These are phyloP conservation scores for Rapana venosa DNA, from an alignment of 2,888 invertebrate species.

Conservation along the genomic window DNA sequence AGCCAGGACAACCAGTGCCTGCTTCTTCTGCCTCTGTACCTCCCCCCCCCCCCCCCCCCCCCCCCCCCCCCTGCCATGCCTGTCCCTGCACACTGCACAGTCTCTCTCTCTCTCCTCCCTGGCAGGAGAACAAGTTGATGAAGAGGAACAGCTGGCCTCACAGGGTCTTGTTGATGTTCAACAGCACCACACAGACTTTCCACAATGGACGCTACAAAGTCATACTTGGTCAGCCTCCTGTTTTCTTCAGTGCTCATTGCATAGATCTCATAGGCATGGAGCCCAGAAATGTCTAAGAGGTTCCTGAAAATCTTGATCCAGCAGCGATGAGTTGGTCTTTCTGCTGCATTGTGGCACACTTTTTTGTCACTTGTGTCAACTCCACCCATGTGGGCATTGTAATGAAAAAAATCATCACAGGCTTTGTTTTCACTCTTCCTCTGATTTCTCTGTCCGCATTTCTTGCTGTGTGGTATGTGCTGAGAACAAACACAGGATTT, in stretches of 20 bases:
- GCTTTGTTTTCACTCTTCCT: conserved; percentile 14
- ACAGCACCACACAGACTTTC: neutral
- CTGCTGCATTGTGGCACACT: conserved; percentile 35
- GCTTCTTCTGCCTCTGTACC: too few relatives aligned
- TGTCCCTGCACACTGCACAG: too few relatives aligned
- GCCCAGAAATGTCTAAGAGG: too few relatives aligned
- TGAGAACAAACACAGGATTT: too few relatives aligned
- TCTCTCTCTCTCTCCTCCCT: too few relatives aligned
- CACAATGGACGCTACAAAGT: neutral
- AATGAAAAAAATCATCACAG: conserved; percentile 19
- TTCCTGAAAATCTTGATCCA: conserved; percentile 47
- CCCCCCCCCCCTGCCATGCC: too few relatives aligned
- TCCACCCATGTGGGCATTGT: conserved; percentile 43
- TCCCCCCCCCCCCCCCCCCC: too few relatives aligned
- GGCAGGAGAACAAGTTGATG: too few relatives aligned
- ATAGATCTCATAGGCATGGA: too few relatives aligned
- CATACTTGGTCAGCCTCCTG: neutral
- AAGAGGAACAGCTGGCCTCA: neutral
- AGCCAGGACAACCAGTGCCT: too few relatives aligned
- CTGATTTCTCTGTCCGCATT: conserved; percentile 3
- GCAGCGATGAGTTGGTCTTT: conserved; percentile 31
- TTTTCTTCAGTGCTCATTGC: too few relatives aligned
- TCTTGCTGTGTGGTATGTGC: conserved; percentile 30
- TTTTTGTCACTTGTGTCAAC: conserved; percentile 37
- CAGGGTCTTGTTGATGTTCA: neutral